Conservation (phyloP, 2,888 invertebrate species). For the Hydrotaea diabolus region DNA sequence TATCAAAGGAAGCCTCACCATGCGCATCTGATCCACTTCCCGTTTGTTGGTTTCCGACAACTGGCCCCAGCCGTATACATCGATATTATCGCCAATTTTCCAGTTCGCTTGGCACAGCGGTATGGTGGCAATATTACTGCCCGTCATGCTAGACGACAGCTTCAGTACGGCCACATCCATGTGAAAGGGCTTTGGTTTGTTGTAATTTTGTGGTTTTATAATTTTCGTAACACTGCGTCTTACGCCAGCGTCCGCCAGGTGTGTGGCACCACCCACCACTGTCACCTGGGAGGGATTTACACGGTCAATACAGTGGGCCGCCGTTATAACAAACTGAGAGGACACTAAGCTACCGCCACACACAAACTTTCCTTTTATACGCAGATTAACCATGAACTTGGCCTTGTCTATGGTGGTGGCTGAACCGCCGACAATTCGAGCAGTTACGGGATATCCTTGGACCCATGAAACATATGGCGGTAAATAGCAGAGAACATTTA, state of each 20-base stretch:
- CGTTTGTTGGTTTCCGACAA: slow-evolving; percentile 68
- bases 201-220: slow-evolving; percentile 69
- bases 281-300: slow-evolving; percentile 55
- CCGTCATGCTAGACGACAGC: slow-evolving; percentile 68
- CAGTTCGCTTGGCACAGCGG: slow-evolving; percentile 67
- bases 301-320: slow-evolving; percentile 66
- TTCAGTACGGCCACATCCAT: slow-evolving; percentile 71
- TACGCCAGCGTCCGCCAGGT: slow-evolving; percentile 53
- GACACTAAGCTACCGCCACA: slow-evolving; percentile 66
- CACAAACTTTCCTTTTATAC: slow-evolving; percentile 62
- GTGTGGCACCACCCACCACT: slow-evolving; percentile 70
- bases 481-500: not conserved
- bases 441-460: slow-evolving; percentile 56
- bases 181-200: slow-evolving; percentile 67
- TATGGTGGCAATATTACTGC: slow-evolving; percentile 71
- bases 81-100: slow-evolving; percentile 71
- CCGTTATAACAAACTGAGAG: slow-evolving; percentile 61
- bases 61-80: slow-evolving; percentile 77
- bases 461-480: not conserved
- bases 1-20: slow-evolving; percentile 73
- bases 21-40: slow-evolving; percentile 73
- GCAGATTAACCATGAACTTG: slow-evolving; percentile 62
- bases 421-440: slow-evolving; percentile 73
- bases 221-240: slow-evolving; percentile 59
- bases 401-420: slow-evolving; percentile 56